phyloP scores from a whole-genome alignment of 2,888 invertebrate genomes.

The Abrostola tripartita region DNA sequence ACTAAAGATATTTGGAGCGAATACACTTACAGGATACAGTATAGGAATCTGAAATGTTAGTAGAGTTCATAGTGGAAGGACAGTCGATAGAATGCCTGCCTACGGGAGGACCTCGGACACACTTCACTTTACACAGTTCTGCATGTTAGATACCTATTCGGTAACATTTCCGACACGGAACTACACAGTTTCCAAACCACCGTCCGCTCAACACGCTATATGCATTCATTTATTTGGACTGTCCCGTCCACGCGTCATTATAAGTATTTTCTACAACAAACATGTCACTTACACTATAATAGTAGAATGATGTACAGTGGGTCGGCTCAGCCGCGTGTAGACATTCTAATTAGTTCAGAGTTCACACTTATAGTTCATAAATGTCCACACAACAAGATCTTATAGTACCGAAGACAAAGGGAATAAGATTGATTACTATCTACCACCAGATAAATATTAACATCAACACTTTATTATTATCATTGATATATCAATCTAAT shows the following conservation, averaged over 20 bases:
- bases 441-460: constrained; percentile 59
- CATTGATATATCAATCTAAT: constrained; percentile 49
- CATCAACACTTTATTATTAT: constrained; percentile 66
- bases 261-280: constrained; percentile 42
- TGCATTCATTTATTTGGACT: constrained; percentile 9
- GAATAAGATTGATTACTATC: constrained; percentile 74
- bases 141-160: constrained; percentile 1
- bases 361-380: constrained; percentile 53
- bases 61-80: constrained; percentile 18
- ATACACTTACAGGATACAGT: constrained; percentile 41
- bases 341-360: constrained; percentile 44
- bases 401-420: constrained; percentile 75
- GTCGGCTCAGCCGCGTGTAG: constrained; percentile 41
- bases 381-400: constrained; percentile 66
- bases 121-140: constrained; percentile 11
- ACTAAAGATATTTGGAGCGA: constrained; percentile 32
- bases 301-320: constrained; percentile 39
- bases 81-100: constrained; percentile 29
- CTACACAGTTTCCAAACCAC: constrained; percentile 4
- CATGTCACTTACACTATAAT: constrained; percentile 21
- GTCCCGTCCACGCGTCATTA: constrained; percentile 24
- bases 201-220: constrained; percentile 3
- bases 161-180: constrained; percentile 2
- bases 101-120: constrained; percentile 7
- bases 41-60: constrained; percentile 41